Evolutionary conservation across 1,140 invertebrate genomes (phyloP).

Genomic region (Fopius arisanus): DNA sequence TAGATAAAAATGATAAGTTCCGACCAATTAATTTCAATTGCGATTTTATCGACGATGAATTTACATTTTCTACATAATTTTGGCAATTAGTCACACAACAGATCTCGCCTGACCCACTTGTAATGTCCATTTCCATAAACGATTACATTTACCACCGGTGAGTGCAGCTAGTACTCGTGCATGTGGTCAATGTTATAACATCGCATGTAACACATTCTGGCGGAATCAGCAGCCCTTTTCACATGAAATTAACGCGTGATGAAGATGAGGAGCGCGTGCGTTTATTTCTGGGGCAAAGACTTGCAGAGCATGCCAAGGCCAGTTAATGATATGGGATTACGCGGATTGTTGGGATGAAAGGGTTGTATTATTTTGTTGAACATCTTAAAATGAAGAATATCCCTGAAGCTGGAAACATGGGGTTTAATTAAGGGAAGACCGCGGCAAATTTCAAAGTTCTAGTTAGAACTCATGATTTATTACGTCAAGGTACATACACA

Average conservation of each 20-base stretch:
- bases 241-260: not conserved
- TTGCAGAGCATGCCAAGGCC: not conserved
- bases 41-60: no score
- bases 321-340: not conserved
- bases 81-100: not conserved
- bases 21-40: no score
- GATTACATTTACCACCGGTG: not conserved
- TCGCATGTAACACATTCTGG: not conserved
- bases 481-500: no score
- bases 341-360: not conserved
- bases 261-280: not conserved
- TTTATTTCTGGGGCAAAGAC: not conserved
- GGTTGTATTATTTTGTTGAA: no score
- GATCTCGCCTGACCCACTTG: not conserved
- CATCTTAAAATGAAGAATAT: no score
- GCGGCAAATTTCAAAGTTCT: no score
- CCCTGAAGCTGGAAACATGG: no score
- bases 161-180: slow-evolving; percentile 39
- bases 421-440: no score
- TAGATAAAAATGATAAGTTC: no score
- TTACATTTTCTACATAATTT: not conserved
- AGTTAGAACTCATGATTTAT: no score
- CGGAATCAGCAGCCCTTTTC: not conserved
- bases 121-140: not conserved
- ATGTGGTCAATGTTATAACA: slow-evolving; percentile 44